Percentiles rank a stretch among this genome's conserved stretches.
Conservation (phyloP, 2,113 vertebrate genomes). For the Anas platyrhynchos region DNA sequence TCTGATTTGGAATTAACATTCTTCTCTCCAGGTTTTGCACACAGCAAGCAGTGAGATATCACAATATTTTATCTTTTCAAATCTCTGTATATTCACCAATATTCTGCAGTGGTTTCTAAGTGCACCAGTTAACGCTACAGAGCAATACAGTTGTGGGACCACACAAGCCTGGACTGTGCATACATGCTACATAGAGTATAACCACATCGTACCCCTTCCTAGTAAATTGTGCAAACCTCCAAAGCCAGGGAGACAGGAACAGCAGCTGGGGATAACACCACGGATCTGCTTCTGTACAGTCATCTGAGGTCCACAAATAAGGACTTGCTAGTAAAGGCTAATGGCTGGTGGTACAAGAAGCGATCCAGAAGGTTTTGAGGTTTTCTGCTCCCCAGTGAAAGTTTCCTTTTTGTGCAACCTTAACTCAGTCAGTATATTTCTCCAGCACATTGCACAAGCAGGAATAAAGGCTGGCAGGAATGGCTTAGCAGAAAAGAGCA, state of each 20-base stretch:
- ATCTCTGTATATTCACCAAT: not conserved
- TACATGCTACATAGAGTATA: accelerated
- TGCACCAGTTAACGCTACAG: not conserved
- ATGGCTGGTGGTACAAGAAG: not conserved
- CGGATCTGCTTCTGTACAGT: not conserved
- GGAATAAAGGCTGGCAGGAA: not conserved
- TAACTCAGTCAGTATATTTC: not conserved
- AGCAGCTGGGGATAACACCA: not conserved
- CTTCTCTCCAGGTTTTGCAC: not conserved
- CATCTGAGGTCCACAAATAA: not conserved
- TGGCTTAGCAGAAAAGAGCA: not conserved
- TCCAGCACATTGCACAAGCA: not conserved
- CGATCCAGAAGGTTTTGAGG: not conserved
- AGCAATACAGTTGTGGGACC: not conserved
- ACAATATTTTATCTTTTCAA: not conserved
- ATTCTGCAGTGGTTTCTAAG: not conserved
- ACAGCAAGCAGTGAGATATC: not conserved
- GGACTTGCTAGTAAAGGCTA: not conserved
- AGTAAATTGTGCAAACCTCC: not conserved
- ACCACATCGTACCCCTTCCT: not conserved
- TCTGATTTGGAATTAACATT: not conserved
- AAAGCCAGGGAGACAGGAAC: not conserved
- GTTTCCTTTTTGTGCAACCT: not conserved
- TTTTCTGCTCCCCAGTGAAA: not conserved
- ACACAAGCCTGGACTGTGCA: not conserved